phyloP scores from a whole-genome alignment of 2,888 invertebrate species.

The Drosophila prostipennis region DNA sequence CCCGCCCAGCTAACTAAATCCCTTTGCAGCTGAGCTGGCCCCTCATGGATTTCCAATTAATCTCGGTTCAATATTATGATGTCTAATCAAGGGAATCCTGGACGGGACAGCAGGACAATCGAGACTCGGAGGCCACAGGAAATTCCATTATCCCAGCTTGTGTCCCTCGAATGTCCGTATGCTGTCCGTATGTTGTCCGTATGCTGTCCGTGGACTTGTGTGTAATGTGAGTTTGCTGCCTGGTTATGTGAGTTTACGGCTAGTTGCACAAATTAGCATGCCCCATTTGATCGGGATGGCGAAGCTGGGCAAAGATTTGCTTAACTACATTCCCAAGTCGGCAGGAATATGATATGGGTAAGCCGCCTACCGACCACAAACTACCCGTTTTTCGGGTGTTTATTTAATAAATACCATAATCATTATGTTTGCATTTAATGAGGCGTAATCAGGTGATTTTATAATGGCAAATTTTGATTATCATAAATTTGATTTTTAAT shows the following conservation, averaged over 20 bases:
- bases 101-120: constrained; percentile 29
- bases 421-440: neutral
- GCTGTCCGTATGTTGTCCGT: neutral
- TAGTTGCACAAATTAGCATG: constrained; percentile 72
- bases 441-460: neutral
- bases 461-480: neutral
- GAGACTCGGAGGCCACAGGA: constrained; percentile 22
- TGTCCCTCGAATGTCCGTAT: neutral
- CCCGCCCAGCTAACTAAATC: neutral
- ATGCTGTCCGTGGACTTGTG: neutral
- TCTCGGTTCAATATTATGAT: constrained; percentile 47
- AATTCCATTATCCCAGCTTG: constrained; percentile 39
- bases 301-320: constrained; percentile 44
- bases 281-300: constrained; percentile 54
- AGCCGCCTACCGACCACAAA: neutral
- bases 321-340: constrained; percentile 61
- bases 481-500: neutral
- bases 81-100: constrained; percentile 43
- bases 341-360: constrained; percentile 3
- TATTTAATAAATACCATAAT: neutral
- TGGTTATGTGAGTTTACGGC: constrained; percentile 61
- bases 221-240: constrained; percentile 13
- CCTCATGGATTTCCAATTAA: constrained; percentile 41
- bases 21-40: constrained; percentile 1
- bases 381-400: constrained; percentile 1